A percentile compares a stretch with the other conserved stretches of the same genome.
Conservation (phyloP, 2,797 vertebrate genomes). For the Danio aesculapii region DNA sequence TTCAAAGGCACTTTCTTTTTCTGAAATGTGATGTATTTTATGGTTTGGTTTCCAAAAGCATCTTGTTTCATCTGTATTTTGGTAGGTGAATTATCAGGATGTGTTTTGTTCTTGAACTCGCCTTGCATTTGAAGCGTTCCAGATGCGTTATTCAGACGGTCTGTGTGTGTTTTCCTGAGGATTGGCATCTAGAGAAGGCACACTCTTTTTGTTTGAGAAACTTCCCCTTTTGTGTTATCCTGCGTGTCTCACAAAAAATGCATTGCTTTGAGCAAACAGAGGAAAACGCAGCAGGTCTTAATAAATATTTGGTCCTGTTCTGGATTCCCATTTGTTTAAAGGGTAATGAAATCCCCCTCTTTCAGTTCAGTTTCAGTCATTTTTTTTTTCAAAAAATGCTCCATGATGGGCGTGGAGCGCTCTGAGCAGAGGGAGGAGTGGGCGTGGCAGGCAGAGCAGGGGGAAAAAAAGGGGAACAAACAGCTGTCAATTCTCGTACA, state of each 20-base stretch:
- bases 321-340: too few relatives aligned
- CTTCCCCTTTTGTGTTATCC: constrained; percentile 9
- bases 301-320: too few relatives aligned
- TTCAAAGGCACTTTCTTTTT: neutral
- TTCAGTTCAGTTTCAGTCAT: too few relatives aligned
- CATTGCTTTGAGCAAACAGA: constrained; percentile 58
- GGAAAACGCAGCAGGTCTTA: constrained; percentile 60
- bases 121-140: neutral
- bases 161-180: neutral
- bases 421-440: too few relatives aligned
- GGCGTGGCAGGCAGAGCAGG: too few relatives aligned
- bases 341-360: too few relatives aligned
- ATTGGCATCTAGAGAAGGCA: neutral
- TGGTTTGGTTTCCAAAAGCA: neutral
- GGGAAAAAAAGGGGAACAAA: too few relatives aligned
- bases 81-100: constrained; percentile 8
- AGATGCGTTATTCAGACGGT: neutral
- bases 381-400: too few relatives aligned
- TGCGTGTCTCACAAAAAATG: neutral
- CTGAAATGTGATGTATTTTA: neutral
- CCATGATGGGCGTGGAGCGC: too few relatives aligned
- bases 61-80: neutral
- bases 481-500: too few relatives aligned
- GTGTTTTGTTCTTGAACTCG: neutral
- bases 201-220: constrained; percentile 1